These are phyloP conservation scores for Megalonaias nervosa DNA, from an alignment of 1,140 invertebrate species.

Conservation along the genomic window DNA sequence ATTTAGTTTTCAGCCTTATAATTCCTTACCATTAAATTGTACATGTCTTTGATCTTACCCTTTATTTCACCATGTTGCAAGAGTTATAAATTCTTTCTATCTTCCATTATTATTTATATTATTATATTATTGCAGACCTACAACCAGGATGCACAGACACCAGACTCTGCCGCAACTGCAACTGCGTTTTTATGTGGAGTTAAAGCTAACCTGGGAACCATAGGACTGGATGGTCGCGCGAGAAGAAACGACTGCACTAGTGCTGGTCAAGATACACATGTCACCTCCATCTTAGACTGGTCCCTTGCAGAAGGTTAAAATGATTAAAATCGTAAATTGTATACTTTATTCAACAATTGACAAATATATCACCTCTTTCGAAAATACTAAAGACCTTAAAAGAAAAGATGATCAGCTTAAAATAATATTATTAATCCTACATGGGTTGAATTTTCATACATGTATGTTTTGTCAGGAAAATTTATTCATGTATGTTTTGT, in stretches of 20 bases:
- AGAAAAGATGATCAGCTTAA: too few species aligned
- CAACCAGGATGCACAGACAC: constrained; percentile 87
- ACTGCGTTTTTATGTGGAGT: constrained; percentile 89
- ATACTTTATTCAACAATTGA: too few species aligned
- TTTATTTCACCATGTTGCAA: background rate
- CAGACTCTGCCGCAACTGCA: constrained; percentile 90
- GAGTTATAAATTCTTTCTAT: background rate
- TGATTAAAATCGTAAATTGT: background rate
- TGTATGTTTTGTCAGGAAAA: too few species aligned
- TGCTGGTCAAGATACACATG: constrained; percentile 48
- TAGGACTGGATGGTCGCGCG: constrained; percentile 84
- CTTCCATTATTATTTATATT: background rate
- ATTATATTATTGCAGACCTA: constrained; percentile 83
- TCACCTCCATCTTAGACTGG: constrained; percentile 80
- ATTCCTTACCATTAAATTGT: too few species aligned
- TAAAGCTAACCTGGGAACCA: constrained; percentile 85
- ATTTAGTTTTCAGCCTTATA: too few species aligned
- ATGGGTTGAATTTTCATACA: too few species aligned
- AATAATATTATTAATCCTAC: too few species aligned
- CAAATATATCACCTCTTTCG: too few species aligned
- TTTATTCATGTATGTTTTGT: too few species aligned
- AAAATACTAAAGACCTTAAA: too few species aligned
- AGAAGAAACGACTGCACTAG: constrained; percentile 64
- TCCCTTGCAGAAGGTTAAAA: constrained; percentile 75
- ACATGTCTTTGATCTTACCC: too few species aligned